phyloP scores from a whole-genome alignment of 2,888 invertebrate species.

The Hofmannophila pseudospretella region DNA sequence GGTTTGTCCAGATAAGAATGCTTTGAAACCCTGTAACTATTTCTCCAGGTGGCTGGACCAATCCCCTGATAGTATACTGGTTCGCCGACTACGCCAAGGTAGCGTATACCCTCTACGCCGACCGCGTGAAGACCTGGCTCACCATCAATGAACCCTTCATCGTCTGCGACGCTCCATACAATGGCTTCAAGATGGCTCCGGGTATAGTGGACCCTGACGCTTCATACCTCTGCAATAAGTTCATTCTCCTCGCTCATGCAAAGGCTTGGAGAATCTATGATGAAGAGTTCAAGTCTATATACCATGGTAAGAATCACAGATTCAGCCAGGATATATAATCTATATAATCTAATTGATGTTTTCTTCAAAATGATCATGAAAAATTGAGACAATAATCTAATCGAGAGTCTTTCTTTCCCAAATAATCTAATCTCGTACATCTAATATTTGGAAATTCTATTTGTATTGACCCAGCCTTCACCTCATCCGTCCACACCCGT shows the following conservation, averaged over 20 bases:
- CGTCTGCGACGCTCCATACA: slow-evolving; percentile 56
- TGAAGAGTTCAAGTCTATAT: slow-evolving; percentile 63
- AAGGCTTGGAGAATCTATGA: slow-evolving; percentile 79
- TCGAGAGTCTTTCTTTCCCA: neutral
- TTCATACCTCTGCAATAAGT: slow-evolving; percentile 79
- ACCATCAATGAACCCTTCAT: slow-evolving; percentile 84
- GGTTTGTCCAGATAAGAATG: too few relatives aligned
- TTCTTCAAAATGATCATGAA: neutral
- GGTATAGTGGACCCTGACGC: slow-evolving; percentile 58
- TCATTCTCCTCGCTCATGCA: slow-evolving; percentile 82
- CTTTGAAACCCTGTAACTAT: too few relatives aligned
- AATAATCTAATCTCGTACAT: neutral
- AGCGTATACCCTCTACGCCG: slow-evolving; percentile 74
- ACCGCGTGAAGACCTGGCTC: slow-evolving; percentile 81
- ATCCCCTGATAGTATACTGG: slow-evolving; percentile 78
- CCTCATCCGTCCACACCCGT: neutral
- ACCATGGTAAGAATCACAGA: slow-evolving; percentile 50
- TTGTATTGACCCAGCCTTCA: neutral
- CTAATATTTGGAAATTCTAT: neutral
- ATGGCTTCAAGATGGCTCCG: slow-evolving; percentile 52
- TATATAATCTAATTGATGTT: too few relatives aligned
- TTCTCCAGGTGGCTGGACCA: slow-evolving; percentile 80
- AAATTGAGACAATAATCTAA: neutral
- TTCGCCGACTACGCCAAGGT: slow-evolving; percentile 80
- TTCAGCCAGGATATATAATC: neutral